A percentile compares a stretch with the other conserved stretches of the same genome.
Conservation (phyloP, 1,140 invertebrate genomes). For the Metopolophium dirhodum region DNA sequence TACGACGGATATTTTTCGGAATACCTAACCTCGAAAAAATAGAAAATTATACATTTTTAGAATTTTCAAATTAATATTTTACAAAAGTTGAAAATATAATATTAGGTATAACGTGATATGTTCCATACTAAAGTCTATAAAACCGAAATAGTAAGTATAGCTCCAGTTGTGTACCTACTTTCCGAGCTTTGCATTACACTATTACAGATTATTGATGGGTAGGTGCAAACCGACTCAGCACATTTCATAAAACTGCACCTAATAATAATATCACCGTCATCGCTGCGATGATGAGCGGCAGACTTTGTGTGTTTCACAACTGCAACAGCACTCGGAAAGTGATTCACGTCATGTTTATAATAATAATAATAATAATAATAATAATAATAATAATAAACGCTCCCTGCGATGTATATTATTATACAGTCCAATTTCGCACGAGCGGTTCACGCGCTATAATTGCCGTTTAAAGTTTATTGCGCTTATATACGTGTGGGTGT, state of each 20-base stretch:
- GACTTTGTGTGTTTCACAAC: not conserved
- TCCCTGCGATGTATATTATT: not conserved
- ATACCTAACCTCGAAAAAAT: no score
- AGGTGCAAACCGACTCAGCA: not conserved
- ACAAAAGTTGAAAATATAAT: not conserved
- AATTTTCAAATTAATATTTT: not conserved
- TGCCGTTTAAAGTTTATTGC: constrained; percentile 9
- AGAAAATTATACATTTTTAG: no score
- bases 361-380: not conserved
- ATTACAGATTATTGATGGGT: no score
- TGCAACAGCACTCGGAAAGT: not conserved
- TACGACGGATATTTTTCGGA: no score
- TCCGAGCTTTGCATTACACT: no score
- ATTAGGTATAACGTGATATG: no score
- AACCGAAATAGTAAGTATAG: not conserved
- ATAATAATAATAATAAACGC: not conserved
- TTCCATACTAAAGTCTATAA: no score
- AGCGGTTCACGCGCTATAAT: not conserved
- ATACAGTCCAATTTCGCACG: not conserved
- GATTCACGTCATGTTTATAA: not conserved
- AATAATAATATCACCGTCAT: not conserved
- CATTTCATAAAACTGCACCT: not conserved
- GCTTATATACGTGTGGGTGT: not conserved
- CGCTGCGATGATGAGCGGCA: not conserved
- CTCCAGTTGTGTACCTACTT: no score